These are phyloP conservation scores for Dichetophora obliterata DNA, from an alignment of 2,888 invertebrate genomes.

Conservation along the genomic window DNA sequence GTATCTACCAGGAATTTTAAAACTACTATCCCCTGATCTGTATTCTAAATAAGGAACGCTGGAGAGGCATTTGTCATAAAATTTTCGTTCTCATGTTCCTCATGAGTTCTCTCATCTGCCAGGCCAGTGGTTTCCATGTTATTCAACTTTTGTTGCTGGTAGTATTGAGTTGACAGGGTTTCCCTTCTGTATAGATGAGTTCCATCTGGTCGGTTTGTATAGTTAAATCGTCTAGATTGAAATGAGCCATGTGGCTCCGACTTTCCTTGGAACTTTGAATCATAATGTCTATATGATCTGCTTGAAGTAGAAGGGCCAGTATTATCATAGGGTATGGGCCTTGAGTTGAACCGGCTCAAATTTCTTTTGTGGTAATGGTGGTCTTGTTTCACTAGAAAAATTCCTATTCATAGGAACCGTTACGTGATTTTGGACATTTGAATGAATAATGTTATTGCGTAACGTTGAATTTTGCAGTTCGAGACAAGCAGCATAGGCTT, in stretches of 20 bases:
- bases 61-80: neutral
- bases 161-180: neutral
- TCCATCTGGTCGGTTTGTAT: neutral
- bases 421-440: neutral
- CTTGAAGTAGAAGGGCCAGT: too few species aligned
- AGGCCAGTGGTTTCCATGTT: neutral
- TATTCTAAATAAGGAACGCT: neutral
- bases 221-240: neutral
- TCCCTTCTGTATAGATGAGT: neutral
- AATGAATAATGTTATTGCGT: neutral
- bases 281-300: too few species aligned
- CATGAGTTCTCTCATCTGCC: neutral
- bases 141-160: too few species aligned
- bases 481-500: neutral
- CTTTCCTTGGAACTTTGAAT: too few species aligned
- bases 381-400: too few species aligned
- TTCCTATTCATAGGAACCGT: neutral
- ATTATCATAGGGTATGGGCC: too few species aligned
- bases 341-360: too few species aligned
- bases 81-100: neutral
- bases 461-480: too few species aligned
- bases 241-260: too few species aligned
- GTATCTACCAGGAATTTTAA: neutral
- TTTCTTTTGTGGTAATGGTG: too few species aligned
- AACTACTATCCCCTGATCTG: neutral